Evolutionary conservation across 2,797 vertebrate genomes (phyloP), one percentile per base, ranked within the genome.

Genomic region (Pseudopleuronectes americanus): DNA sequence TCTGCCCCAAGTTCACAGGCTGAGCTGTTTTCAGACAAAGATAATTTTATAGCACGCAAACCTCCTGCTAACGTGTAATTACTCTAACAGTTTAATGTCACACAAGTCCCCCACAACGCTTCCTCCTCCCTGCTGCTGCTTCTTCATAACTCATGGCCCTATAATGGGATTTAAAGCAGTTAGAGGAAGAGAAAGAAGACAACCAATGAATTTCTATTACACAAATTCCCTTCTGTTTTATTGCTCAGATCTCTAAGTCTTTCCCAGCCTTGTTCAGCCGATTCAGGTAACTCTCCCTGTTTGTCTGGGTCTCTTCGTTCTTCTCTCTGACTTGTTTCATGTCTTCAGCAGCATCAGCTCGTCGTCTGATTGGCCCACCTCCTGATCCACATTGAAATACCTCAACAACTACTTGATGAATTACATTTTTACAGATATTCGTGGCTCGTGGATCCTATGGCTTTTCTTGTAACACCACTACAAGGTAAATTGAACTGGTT

Each of bases 81-180:
- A 90, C 85, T 89, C 89, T 78, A 90, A 88, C 88, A 84, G 81
- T 91, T 93, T 84, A 90, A 91, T 88, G 80, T 91, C 89, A 81
- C 78, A 83, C 64, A 64, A 83, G 70, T 88, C 83, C 71, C 76
- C 84, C 77, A 72, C 79, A 77, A 76, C 66, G 52, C 66, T 80
- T 64, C 74, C 63, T 78, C 56, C 78, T 55, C 53, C 47, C 4
- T 45, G 43, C 14, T 45, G 43, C 43, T 16, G 3, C 43, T 45
- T 16, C 43, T 16, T 57, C 65, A 85, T 88, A 85, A 88, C 86
- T 86, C 63, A 89, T 87, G 70, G 70, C 47, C 43, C 78, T 84
- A 77, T 87, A 84, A 89, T 85, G 62, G 66, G 81, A 86, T 88
- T 85, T 63, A 74, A 49, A 57, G 62, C 68, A 76, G 76, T n/a